Evolutionary conservation across 1,140 invertebrate genomes (phyloP).

Genomic region (Euglossa dilemma): DNA sequence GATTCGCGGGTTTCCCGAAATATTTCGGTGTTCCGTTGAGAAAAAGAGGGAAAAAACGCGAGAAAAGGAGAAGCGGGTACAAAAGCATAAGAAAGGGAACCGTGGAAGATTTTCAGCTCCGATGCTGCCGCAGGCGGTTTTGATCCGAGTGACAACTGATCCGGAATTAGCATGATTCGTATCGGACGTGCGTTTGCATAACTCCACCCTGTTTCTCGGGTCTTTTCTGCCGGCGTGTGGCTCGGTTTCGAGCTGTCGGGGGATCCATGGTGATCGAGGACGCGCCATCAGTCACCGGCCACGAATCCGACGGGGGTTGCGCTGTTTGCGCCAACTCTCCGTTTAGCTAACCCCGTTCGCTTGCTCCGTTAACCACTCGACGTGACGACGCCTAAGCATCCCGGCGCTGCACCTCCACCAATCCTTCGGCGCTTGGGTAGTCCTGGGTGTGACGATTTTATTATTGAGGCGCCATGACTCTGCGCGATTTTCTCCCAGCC

Average conservation of each 20-base stretch:
- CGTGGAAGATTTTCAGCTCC: too few species aligned
- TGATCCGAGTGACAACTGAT: slow-evolving; percentile 54
- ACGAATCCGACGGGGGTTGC: slow-evolving; percentile 71
- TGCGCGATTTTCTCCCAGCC: not conserved
- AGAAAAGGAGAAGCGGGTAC: too few species aligned
- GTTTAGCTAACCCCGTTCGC: slow-evolving; percentile 62
- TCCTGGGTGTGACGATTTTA: slow-evolving; percentile 1
- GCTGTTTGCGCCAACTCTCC: slow-evolving; percentile 70
- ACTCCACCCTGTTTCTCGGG: slow-evolving; percentile 38
- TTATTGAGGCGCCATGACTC: not conserved
- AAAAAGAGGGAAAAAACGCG: too few species aligned
- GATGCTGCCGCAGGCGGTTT: not conserved
- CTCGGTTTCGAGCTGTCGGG: slow-evolving; percentile 62
- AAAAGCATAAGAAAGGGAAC: too few species aligned
- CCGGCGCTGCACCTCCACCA: not conserved
- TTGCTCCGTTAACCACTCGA: slow-evolving; percentile 50
- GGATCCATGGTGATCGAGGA: slow-evolving; percentile 77
- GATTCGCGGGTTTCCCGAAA: too few species aligned
- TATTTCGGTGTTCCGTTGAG: too few species aligned
- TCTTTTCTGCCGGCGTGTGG: slow-evolving; percentile 40
- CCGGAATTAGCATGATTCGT: slow-evolving; percentile 75
- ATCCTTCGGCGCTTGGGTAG: not conserved
- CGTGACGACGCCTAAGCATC: slow-evolving; percentile 61
- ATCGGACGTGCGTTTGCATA: slow-evolving; percentile 78
- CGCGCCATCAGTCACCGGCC: slow-evolving; percentile 78